Conservation (phyloP, 2,797 vertebrate genomes). For the Melanotaenia maccullochi region DNA sequence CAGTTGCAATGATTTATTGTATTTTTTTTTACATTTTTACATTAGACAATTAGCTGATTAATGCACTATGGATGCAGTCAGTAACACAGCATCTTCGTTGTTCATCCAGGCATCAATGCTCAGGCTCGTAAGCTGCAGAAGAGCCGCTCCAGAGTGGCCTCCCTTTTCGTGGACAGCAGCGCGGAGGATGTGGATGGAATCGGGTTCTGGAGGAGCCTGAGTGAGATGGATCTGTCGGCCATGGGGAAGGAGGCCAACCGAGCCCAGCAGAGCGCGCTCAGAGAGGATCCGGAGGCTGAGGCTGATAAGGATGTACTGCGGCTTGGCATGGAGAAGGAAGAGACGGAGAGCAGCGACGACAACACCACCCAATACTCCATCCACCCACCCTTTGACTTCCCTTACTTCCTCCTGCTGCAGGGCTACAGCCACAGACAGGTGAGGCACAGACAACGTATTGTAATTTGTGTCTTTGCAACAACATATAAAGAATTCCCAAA, state of each 20-base stretch:
- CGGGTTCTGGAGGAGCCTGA: slow-evolving; percentile 83
- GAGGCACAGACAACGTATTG: neutral
- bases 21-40: neutral
- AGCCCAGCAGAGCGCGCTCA: slow-evolving; percentile 48
- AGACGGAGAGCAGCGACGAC: slow-evolving; percentile 86
- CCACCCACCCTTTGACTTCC: slow-evolving; percentile 84
- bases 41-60: neutral
- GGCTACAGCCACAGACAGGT: slow-evolving; percentile 85
- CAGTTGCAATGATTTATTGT: too few relatives aligned
- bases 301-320: slow-evolving; percentile 77
- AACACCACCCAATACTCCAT: slow-evolving; percentile 84
- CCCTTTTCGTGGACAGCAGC: slow-evolving; percentile 81
- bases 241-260: slow-evolving; percentile 72
- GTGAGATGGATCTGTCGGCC: slow-evolving; percentile 81
- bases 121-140: slow-evolving; percentile 82
- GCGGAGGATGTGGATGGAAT: slow-evolving; percentile 66
- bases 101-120: slow-evolving; percentile 79
- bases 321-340: slow-evolving; percentile 81
- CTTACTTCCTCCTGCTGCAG: slow-evolving; percentile 85
- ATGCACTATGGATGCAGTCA: neutral
- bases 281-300: slow-evolving; percentile 77
- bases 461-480: neutral
- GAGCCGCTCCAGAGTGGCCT: slow-evolving; percentile 79
- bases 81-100: neutral
- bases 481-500: neutral